A percentile compares a stretch with the other conserved stretches of the same genome.
phyloP scores from a whole-genome alignment of 2,113 vertebrate genomes.

The Terrapene triunguis region DNA sequence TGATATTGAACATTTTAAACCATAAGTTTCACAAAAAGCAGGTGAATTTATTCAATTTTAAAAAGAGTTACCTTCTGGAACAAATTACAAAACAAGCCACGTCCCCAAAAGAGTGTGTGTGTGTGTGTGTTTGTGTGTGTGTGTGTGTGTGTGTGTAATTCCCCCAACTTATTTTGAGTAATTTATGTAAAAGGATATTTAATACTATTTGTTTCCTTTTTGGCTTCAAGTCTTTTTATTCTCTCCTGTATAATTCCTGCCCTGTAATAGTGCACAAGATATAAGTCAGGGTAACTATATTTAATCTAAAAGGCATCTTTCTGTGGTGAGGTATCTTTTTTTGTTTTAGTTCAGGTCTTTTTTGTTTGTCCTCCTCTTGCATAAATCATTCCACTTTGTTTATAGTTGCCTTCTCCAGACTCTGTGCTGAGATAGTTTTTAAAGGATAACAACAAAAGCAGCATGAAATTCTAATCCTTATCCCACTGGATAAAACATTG shows the following conservation, averaged over 20 bases:
- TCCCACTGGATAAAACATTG: constrained; percentile 63
- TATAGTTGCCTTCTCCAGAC: neutral
- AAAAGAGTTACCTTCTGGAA: neutral
- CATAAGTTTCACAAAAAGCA: neutral
- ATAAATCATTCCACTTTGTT: neutral
- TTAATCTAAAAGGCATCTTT: constrained; percentile 26
- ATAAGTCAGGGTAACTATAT: constrained; percentile 21
- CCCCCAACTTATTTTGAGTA: neutral
- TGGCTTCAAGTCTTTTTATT: neutral
- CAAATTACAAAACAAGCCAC: neutral
- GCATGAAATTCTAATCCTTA: constrained; percentile 43
- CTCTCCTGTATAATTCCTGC: neutral
- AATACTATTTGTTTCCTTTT: neutral
- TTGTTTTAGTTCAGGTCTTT: neutral
- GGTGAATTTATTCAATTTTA: neutral
- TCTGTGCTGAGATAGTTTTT: constrained; percentile 22
- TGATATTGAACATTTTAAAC: neutral
- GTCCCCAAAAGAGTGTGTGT: neutral
- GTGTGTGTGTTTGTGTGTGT: neutral
- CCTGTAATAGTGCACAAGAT: constrained; percentile 13
- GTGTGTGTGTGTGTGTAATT: neutral
- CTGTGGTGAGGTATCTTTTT: neutral
- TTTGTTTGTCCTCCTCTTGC: neutral
- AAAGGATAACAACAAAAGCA: constrained; percentile 54
- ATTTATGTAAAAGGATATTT: neutral